Base-by-base conservation (phyloP, 1,140 invertebrate genomes). In the Habropoda laboriosa region DNA sequence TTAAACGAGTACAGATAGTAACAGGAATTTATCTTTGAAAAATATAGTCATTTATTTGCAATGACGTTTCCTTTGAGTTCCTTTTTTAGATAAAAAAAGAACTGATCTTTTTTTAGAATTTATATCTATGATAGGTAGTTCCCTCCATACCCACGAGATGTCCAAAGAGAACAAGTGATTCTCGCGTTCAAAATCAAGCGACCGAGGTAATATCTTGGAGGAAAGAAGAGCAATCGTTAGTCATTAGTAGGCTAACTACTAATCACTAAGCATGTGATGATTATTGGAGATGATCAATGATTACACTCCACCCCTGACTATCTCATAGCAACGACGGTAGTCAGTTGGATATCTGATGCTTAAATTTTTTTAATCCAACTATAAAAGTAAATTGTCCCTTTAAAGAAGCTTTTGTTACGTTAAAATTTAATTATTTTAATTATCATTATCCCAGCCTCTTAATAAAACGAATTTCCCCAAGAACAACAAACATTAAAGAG, bases 191-290 rank as follows among this genome's bases (percentile, higher is more conserved):
- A 79, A 55, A 38, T 32, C 51, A 3, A 0, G 0, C 40, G 1
- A 4, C 2, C 13, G 10, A n/a, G 5, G 2, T 4, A n/a, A 83
- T 40, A 83, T 80, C 67, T 42, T 8, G 1, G 12, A 10, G 3
- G 0, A 16, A 4, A 1, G 0, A 51, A 10, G 7, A 0, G 0
- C 0, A 0, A 6, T 12, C 0, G 6, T 0, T 0, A 24, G 64
- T 82, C 82, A 82, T 66, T 68, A 80, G 83, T 85, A 51, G 82
- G 82, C 16, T 63, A 80, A 83, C 72, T 76, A 85, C 83, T 85
- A 77, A 85, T 83, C 83, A 67, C 40, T 84, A 87, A 90, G 90
- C 90, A 91, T 1, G 79, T 91, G 91, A 92, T 92, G 91, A 91
- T 2, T 0, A 0, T 24, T 16, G 87, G 89, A 89, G 73, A 92